Evolutionary conservation across 1,140 invertebrate species (phyloP).

Genomic region (Drosophila oshimai): DNA sequence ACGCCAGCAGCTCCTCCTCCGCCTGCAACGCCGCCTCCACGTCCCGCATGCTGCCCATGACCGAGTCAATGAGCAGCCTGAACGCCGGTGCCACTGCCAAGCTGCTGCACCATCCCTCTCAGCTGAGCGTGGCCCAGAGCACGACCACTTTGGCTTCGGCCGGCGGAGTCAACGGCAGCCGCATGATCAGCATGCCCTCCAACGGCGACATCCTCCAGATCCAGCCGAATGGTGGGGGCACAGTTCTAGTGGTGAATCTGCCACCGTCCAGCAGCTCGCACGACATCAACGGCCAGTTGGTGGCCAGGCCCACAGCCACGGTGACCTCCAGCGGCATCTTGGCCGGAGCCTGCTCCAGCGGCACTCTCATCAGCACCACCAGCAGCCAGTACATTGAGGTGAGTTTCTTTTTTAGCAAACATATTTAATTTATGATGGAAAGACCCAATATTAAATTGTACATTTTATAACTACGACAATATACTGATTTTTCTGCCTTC

Average conservation of each 20-base stretch:
- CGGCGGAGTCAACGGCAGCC: slow-evolving; percentile 73
- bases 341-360: slow-evolving; percentile 75
- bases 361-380: slow-evolving; percentile 85
- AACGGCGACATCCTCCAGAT: slow-evolving; percentile 86
- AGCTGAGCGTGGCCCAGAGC: slow-evolving; percentile 67
- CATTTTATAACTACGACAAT: not conserved
- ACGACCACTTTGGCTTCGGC: slow-evolving; percentile 62
- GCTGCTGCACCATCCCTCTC: slow-evolving; percentile 61
- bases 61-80: slow-evolving; percentile 84
- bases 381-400: slow-evolving; percentile 86
- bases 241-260: slow-evolving; percentile 91
- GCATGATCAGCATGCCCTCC: slow-evolving; percentile 83
- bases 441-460: too few species aligned
- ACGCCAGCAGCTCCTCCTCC: slow-evolving; percentile 21
- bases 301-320: slow-evolving; percentile 44
- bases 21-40: slow-evolving; percentile 26
- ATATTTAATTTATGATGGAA: not conserved
- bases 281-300: slow-evolving; percentile 55
- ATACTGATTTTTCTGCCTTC: not conserved
- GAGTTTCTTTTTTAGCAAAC: slow-evolving; percentile 24
- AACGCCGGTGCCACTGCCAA: slow-evolving; percentile 82
- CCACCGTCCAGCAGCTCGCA: slow-evolving; percentile 85
- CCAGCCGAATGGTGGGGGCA: slow-evolving; percentile 86
- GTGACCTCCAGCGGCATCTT: slow-evolving; percentile 68
- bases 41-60: slow-evolving; percentile 68